Evolutionary conservation across 2,797 vertebrate species (phyloP), one percentile per base, ranked within the genome.

Genomic region (Momotus momota): DNA sequence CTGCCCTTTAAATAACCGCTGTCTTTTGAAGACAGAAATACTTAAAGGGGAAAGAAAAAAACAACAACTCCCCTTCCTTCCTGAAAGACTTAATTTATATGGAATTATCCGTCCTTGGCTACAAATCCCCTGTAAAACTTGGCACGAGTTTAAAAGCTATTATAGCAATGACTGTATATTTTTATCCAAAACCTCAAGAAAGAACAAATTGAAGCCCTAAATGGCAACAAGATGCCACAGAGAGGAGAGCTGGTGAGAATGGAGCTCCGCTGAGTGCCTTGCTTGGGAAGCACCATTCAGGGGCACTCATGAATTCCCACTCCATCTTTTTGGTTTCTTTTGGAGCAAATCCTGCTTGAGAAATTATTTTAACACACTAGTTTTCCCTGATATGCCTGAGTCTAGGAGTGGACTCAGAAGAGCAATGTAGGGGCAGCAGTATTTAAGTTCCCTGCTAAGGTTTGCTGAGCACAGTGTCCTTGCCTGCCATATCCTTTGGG

Each of bases 41-140:
- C 80, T 81, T 70, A 57, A 23, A 54, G 66, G 40, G 27, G 45
- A 51, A 65, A 60, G 67, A 9, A 73, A 74, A 87, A 64, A 6
- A 5, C 52, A 26, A 52, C 57, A 25, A 35, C 35, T 35, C 35
- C 84, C 1, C 1, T 88, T 95, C 77, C 60, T 67, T 91, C 60
- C 71, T 73, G 73, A 94, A 94, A 95, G 93, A 90, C 85, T 73
- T 64, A 70, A 90, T 95, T 94, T 91, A 86, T 92, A 88, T 84
- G 90, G 90, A 94, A 90, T 95, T 95, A 94, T 88, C 93, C 70
- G 29, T 90, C 67, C 85, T 38, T 20, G 73, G 85, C 85, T 84
- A 66, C 93, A 97, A 96, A 97, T 96, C 90, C 91, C 54, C 66
- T 66, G 35, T 88, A 94, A 96, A 93, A 93, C 70, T 81, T 96